Conservation (phyloP, 2,113 vertebrate genomes). For the Nothocercus julius region DNA sequence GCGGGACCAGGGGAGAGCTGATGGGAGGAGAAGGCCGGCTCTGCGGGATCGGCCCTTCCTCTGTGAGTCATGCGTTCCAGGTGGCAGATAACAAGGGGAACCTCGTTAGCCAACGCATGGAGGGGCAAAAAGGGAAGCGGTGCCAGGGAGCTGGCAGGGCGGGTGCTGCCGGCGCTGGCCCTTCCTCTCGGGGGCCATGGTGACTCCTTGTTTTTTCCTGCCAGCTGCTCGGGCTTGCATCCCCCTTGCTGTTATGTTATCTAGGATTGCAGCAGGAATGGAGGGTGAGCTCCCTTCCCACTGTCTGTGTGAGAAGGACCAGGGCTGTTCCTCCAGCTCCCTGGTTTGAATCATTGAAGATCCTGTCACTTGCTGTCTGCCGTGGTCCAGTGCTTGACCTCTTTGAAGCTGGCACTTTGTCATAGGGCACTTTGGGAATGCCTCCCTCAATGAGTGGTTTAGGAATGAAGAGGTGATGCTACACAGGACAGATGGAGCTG, state of each 20-base stretch:
- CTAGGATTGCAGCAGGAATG: background rate
- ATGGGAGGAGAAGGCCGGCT: background rate
- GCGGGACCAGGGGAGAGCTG: background rate
- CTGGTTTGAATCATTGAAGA: background rate
- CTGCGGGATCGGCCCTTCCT: slow-evolving; percentile 38
- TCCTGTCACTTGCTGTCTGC: background rate
- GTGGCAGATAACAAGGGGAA: background rate
- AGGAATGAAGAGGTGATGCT: background rate
- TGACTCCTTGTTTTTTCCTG: background rate
- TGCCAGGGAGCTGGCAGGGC: background rate
- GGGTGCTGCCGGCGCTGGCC: background rate
- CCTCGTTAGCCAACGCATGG: background rate
- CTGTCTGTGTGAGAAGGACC: background rate
- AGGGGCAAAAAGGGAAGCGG: background rate
- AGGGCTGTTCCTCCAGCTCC: background rate
- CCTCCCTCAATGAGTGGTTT: accelerated
- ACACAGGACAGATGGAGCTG: background rate
- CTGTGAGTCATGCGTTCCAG: slow-evolving; percentile 38
- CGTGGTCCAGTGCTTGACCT: background rate
- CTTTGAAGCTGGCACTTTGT: background rate
- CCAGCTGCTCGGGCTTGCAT: background rate
- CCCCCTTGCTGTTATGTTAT: accelerated
- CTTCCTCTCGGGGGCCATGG: background rate
- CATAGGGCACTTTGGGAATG: background rate
- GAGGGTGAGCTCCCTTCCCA: background rate